Conservation (phyloP, 2,113 vertebrate genomes). For the Anthoscopus minutus region DNA sequence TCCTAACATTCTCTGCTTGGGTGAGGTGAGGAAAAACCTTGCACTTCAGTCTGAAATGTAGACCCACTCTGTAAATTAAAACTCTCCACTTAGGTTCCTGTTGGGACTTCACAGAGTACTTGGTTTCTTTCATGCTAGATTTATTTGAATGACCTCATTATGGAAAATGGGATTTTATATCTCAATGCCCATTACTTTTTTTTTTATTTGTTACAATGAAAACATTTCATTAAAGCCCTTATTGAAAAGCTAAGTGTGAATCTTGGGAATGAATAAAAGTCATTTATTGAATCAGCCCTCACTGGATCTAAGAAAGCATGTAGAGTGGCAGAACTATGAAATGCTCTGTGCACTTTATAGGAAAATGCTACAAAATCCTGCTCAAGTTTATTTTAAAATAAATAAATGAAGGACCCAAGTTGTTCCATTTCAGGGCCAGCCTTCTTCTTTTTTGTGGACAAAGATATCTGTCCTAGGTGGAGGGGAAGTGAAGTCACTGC, state of each 20-base stretch:
- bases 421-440: background rate
- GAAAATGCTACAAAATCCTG: background rate
- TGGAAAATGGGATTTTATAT: constrained; percentile 51
- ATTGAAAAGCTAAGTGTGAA: constrained; percentile 39
- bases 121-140: constrained; percentile 58
- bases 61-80: constrained; percentile 17
- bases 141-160: constrained; percentile 60
- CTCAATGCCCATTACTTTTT: constrained; percentile 30
- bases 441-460: background rate
- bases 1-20: background rate
- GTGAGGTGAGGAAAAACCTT: background rate
- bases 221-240: constrained; percentile 27
- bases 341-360: background rate
- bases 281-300: background rate
- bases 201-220: constrained; percentile 38
- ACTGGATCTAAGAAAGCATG: background rate
- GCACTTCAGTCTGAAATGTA: background rate
- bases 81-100: constrained; percentile 12
- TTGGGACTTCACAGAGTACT: constrained; percentile 41
- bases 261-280: constrained; percentile 16
- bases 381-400: background rate
- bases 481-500: background rate
- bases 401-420: background rate
- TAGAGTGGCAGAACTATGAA: background rate
- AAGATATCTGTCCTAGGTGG: background rate